Evolutionary conservation across 2,888 invertebrate genomes (phyloP).

Genomic region (Eudemis profundana): DNA sequence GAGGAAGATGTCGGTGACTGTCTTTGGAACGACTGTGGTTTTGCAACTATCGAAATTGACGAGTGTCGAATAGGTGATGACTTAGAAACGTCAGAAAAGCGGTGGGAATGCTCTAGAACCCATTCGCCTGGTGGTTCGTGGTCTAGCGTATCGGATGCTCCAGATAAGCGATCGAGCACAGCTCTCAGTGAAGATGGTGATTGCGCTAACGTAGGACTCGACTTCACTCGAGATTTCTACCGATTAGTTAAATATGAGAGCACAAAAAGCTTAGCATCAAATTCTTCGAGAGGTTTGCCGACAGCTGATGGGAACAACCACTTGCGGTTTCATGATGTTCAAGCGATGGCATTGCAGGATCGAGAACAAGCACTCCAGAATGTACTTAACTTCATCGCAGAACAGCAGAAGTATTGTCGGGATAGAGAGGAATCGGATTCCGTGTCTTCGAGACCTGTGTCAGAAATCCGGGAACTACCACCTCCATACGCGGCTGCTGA

Average conservation of each 20-base stretch:
- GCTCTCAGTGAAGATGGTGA: constrained; percentile 89
- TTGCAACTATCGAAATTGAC: constrained; percentile 88
- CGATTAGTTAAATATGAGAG: constrained; percentile 92
- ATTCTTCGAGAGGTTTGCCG: constrained; percentile 88
- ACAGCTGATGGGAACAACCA: constrained; percentile 80
- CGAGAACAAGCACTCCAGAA: constrained; percentile 89
- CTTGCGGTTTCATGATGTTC: constrained; percentile 77
- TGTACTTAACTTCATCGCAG: constrained; percentile 90
- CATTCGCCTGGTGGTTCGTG: constrained; percentile 87
- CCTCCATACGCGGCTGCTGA: constrained; percentile 81
- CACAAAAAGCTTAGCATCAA: constrained; percentile 91
- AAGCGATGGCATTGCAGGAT: constrained; percentile 83
- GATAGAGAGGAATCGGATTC: constrained; percentile 86
- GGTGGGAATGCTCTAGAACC: constrained; percentile 87
- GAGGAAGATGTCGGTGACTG: constrained; percentile 91
- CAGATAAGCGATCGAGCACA: constrained; percentile 89
- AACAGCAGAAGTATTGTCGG: constrained; percentile 90
- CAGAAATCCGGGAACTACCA: constrained; percentile 85
- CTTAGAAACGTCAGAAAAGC: constrained; percentile 81
- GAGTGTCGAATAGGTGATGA: constrained; percentile 86
- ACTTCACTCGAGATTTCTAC: constrained; percentile 92
- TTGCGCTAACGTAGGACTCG: constrained; percentile 88
- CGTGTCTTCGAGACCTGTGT: constrained; percentile 81
- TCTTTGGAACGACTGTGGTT: constrained; percentile 91
- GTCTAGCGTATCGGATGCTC: constrained; percentile 85